phyloP scores from a whole-genome alignment of 2,113 vertebrate species.

The Amphilophus citrinellus region DNA sequence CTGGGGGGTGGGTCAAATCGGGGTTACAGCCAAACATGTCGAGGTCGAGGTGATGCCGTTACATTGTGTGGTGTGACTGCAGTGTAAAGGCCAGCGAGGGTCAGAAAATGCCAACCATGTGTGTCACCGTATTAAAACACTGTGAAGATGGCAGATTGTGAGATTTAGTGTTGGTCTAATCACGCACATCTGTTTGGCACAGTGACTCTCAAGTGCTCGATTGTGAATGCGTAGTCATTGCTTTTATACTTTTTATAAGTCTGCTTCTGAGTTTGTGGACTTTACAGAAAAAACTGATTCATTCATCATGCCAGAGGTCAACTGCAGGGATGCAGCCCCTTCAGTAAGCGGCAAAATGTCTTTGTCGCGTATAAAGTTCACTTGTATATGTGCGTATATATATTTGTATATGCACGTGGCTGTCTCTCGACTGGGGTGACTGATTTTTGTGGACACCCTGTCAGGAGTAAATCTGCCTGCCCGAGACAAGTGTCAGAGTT shows the following conservation, averaged over 20 bases:
- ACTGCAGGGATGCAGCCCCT: neutral
- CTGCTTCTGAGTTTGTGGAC: neutral
- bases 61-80: neutral
- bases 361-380: neutral
- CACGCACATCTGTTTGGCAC: accelerated
- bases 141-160: neutral
- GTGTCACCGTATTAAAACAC: neutral
- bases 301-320: neutral
- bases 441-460: neutral
- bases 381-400: no score
- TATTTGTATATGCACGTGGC: neutral
- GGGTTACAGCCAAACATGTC: neutral
- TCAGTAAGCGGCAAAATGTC: neutral
- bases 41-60: neutral
- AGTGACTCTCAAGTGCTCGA: neutral
- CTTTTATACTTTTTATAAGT: no score
- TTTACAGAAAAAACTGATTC: neutral
- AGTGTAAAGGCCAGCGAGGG: neutral
- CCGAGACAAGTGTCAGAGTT: neutral
- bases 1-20: neutral
- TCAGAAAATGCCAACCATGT: neutral
- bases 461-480: neutral
- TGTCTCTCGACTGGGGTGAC: neutral
- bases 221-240: no score
- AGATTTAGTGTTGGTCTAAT: neutral